Evolutionary conservation across 2,797 vertebrate genomes (phyloP), one percentile per base, ranked within the genome.

Genomic region (Anniella stebbinsi): DNA sequence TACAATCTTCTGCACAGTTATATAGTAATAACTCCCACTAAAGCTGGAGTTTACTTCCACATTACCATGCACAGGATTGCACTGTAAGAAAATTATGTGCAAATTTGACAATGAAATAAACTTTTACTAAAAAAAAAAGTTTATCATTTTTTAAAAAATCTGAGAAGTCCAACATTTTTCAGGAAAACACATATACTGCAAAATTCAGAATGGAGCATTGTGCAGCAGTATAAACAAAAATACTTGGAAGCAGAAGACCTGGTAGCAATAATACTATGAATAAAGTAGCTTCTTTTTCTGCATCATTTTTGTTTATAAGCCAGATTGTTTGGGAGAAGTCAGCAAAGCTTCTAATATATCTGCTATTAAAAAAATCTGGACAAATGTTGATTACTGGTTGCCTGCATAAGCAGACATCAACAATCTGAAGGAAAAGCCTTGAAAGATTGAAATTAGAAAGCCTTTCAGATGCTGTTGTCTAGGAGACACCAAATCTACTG

Each of bases 401-500:
- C 93, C 87, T 93, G 84, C 87, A 89, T 67, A 45, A 89, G 88
- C 84, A 85, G 2, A 87, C 91, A 92, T 91, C 80, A 0, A 91
- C 84, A 86, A 94, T 89, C 92, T 91, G 86, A 90, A 1, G 90
- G 88, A 94, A 88, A 93, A 91, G 80, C 88, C 94, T 84, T 92
- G 91, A 96, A 93, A 94, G 95, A 95, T 91, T 95, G 86, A 95
- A 95, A 94, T 94, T 94, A 84, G 80, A 87, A 89, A 93, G 93
- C 86, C 91, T 93, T 95, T 94, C 87, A 95, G 93, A 90, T 94
- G 80, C 80, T 94, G 96, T 96, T 96, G 96, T 96, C 96, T 93
- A 95, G 96, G 96, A 96, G 96, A 96, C 95, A 96, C 94, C 90
- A 95, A 94, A 95, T 93, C 94, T 94, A 96, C 91, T 93, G 92